phyloP scores from a whole-genome alignment of 2,888 invertebrate genomes.

The Sarcophaga caerulescens region DNA sequence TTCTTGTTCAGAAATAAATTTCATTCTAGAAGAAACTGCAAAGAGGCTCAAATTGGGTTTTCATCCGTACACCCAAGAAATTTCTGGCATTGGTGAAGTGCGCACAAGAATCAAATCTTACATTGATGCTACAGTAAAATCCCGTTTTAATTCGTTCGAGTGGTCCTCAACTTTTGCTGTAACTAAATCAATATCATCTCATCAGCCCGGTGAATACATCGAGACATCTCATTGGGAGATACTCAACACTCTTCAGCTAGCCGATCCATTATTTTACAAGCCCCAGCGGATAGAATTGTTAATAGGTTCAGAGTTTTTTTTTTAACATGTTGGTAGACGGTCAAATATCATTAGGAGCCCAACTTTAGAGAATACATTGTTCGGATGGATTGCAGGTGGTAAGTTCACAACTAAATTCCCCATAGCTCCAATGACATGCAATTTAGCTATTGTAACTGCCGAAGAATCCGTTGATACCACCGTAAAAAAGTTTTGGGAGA shows the following conservation, averaged over 20 bases:
- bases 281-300: slow-evolving; percentile 53
- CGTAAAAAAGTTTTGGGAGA: too few species aligned
- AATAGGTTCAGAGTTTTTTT: slow-evolving; percentile 51
- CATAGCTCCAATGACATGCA: background rate
- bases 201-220: slow-evolving; percentile 44
- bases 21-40: slow-evolving; percentile 54
- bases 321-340: slow-evolving; percentile 49
- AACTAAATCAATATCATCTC: slow-evolving; percentile 39
- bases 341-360: slow-evolving; percentile 51
- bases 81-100: slow-evolving; percentile 50
- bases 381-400: slow-evolving; percentile 48
- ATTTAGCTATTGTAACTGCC: background rate
- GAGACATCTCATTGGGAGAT: slow-evolving; percentile 32
- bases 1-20: slow-evolving; percentile 39
- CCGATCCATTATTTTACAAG: slow-evolving; percentile 49
- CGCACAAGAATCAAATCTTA: slow-evolving; percentile 22
- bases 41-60: slow-evolving; percentile 51
- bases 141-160: slow-evolving; percentile 51
- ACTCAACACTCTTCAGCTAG: slow-evolving; percentile 4
- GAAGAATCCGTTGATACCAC: background rate
- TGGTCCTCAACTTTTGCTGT: slow-evolving; percentile 47
- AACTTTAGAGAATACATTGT: slow-evolving; percentile 39
- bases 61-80: slow-evolving; percentile 26
- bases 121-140: slow-evolving; percentile 44
- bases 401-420: too few species aligned